Percentiles rank a stretch among this genome's conserved stretches.
phyloP scores from a whole-genome alignment of 2,888 invertebrate genomes.

The Archips crataeganus region DNA sequence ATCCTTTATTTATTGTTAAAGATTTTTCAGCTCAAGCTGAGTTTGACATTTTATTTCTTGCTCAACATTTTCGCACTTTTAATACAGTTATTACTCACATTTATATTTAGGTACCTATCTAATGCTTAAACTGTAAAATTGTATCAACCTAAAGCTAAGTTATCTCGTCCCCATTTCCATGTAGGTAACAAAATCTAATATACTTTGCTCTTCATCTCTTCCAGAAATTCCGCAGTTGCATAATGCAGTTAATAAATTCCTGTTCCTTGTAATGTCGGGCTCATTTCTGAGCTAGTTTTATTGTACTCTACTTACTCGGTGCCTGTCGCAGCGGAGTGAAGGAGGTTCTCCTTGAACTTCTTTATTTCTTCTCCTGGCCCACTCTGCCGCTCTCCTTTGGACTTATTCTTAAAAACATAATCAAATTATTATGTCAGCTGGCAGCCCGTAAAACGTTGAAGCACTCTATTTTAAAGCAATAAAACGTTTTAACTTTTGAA shows the following conservation, averaged over 20 bases:
- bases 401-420: conserved; percentile 55
- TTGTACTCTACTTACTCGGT: conserved; percentile 64
- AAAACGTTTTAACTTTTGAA: conserved; percentile 37
- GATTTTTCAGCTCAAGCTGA: too few species aligned
- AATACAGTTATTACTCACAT: background rate
- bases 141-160: background rate
- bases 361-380: conserved; percentile 69
- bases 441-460: conserved; percentile 33
- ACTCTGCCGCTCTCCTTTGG: conserved; percentile 63
- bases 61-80: too few species aligned
- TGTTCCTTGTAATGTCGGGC: conserved; percentile 36
- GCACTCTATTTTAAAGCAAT: conserved; percentile 41
- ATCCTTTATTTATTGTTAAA: too few species aligned
- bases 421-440: conserved; percentile 33
- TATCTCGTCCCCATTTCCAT: background rate
- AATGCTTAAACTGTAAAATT: background rate
- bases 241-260: conserved; percentile 40
- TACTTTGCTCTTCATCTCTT: background rate
- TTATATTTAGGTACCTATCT: background rate
- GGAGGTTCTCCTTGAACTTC: conserved; percentile 75
- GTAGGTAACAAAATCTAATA: conserved; percentile 7
- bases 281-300: conserved; percentile 35
- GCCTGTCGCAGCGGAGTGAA: conserved; percentile 64
- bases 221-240: conserved; percentile 25
- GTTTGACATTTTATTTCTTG: too few species aligned